A percentile compares a stretch with the other conserved stretches of the same genome.
These are phyloP conservation scores for Carettochelys insculpta DNA, from an alignment of 2,113 vertebrate species.

Conservation along the genomic window DNA sequence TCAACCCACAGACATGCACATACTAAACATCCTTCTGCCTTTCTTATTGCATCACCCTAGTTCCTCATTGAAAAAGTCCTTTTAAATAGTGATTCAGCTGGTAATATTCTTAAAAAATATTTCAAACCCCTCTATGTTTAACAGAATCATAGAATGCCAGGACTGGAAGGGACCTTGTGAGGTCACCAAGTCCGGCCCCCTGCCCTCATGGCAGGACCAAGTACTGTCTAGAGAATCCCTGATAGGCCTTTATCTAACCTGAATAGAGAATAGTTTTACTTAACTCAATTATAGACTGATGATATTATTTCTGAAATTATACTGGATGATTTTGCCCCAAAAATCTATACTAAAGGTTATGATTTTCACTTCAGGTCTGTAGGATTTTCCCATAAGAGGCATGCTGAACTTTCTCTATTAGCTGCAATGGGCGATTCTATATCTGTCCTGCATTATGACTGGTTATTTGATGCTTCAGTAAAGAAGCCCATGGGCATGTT, in stretches of 20 bases:
- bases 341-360: neutral
- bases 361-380: neutral
- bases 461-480: neutral
- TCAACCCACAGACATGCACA: neutral
- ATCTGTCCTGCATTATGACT: rapidly evolving
- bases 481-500: neutral
- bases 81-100: rapidly evolving
- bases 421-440: neutral
- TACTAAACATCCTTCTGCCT: neutral
- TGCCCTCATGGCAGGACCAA: no score
- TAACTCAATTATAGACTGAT: neutral
- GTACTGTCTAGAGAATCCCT: no score
- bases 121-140: neutral
- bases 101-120: no score
- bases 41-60: neutral
- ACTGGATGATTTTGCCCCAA: neutral
- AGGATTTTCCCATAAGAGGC: neutral
- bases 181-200: no score
- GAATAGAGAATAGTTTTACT: neutral
- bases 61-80: neutral
- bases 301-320: neutral
- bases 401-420: neutral
- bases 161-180: no score
- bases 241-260: no score
- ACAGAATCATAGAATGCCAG: no score